Base-by-base conservation (phyloP, 2,888 invertebrate species). In the Drosophila paranaensis region DNA sequence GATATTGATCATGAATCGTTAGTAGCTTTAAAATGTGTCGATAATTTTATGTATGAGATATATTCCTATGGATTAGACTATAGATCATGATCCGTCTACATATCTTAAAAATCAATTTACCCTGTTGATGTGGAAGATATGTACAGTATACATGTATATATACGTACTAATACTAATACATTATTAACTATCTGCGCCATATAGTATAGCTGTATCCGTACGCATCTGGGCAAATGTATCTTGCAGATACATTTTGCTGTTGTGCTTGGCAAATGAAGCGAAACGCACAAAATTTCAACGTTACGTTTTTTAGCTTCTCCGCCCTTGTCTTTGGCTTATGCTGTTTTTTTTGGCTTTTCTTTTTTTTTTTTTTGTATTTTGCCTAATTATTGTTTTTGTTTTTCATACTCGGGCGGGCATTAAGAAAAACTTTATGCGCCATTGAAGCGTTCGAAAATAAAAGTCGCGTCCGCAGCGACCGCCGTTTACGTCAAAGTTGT, bases 251-350 rank as follows among this genome's bases (percentile, higher is more conserved):
- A 54, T 58, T 58, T 63, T 71, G 60, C 69, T 71, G 67, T 76
- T 79, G 70, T 66, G 74, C 71, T 50, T 79, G 81, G 81, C 88
- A 88, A 90, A 90, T 90, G 91, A 90, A 89, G 90, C 91, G 91
- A 82, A 88, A 89, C 91, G 88, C 61, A 63, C 68, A 74, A 76
- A 71, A 70, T 74, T 78, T 74, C 25, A 54, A 37, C 74, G 61
- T 64, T 60, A 69, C 61, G 68, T 77, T 84, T 73, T 77, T 81
- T 72, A 71, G 70, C 72, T 70, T 61, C 60, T 55, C 74, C 63
- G 78, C 79, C 71, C 71, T 79, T 71, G 83, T 60, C 63, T 64
- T 67, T 67, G 45, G 45, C 42, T 56, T 54, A 6, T 30, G 54
- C 40, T 14, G 46, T 58, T 55, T 61, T 39, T 48, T 27, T 54